Base-by-base conservation (phyloP, 2,888 invertebrate species). In the Cheilosia pagana region DNA sequence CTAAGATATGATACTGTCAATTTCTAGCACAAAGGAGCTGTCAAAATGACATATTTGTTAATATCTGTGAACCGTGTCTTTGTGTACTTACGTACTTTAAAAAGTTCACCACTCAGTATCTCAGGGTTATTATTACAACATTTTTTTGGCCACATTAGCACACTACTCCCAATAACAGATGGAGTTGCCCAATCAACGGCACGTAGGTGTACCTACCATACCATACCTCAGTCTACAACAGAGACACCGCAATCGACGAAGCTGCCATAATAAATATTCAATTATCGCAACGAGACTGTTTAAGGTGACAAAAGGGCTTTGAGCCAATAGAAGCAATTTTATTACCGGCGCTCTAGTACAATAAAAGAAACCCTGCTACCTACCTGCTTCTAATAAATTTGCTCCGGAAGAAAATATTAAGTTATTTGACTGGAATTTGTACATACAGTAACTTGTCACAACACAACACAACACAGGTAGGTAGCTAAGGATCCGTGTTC, bases 291-390 rank as follows among this genome's bases (percentile, higher is more conserved):
- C 14, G 14, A 21, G 23, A 50, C 78, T 65, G 59, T 70, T 81
- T 75, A 68, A 50, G 75, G 74, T 23, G 75, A 75, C 75, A 68
- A 62, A 81, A 75, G 75, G 79, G 68, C 68, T 68, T 43, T 48
- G 53, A 50, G 74, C 68, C 70, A 70, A 63, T 25, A 16, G 10
- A 57, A 12, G 50, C n/a, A 16, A 7, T 55, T 45, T 16, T 45
- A 53, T 63, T 50, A 10, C 53, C 19, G 77, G 77, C 77, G 77
- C 77, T 77, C 21, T 60, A 35, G 12, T 12, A 12, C 25, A 19
- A 28, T 1, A 28, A 10, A 48, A 57, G n/a, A 31, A 68, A 23
- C 14, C 12, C 3, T 10, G 35, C 39, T 59, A 78, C 57, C 55
- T 78, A 48, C 3, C 19, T 12, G 12, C 10, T 7, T 14, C 10